Percentiles rank a stretch among this genome's conserved stretches.
phyloP scores from a whole-genome alignment of 2,113 vertebrate genomes.

The Crocuta crocuta region DNA sequence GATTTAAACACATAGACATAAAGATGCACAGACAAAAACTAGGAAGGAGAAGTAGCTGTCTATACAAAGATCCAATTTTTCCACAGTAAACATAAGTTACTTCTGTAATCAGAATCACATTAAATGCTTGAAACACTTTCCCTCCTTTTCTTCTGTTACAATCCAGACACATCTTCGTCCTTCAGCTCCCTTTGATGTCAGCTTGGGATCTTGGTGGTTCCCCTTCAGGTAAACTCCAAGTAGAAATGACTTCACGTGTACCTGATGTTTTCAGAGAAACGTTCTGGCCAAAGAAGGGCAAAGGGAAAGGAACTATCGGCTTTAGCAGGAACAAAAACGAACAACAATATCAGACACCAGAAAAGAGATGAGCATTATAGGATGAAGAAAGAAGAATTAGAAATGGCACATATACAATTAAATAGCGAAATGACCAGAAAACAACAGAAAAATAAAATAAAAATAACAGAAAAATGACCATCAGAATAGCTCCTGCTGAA shows the following conservation, averaged over 20 bases:
- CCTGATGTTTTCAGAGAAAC: background rate
- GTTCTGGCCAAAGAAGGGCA: background rate
- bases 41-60: background rate
- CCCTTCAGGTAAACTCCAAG: background rate
- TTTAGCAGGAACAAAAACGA: background rate
- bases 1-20: background rate
- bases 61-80: background rate
- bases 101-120: conserved; percentile 8
- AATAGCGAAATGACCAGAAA: too few species aligned
- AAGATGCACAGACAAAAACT: background rate
- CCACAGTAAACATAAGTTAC: background rate
- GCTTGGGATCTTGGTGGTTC: background rate
- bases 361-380: background rate
- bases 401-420: background rate
- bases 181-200: background rate
- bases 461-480: background rate
- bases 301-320: background rate
- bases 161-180: background rate
- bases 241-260: background rate
- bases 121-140: background rate
- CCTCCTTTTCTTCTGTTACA: background rate
- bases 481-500: background rate
- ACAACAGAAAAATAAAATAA: background rate
- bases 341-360: background rate
- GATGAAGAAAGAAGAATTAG: background rate